Percentiles rank a stretch among this genome's conserved stretches.
These are phyloP conservation scores for Dolichoris vasculosae DNA, from an alignment of 1,140 invertebrate species.

Conservation along the genomic window DNA sequence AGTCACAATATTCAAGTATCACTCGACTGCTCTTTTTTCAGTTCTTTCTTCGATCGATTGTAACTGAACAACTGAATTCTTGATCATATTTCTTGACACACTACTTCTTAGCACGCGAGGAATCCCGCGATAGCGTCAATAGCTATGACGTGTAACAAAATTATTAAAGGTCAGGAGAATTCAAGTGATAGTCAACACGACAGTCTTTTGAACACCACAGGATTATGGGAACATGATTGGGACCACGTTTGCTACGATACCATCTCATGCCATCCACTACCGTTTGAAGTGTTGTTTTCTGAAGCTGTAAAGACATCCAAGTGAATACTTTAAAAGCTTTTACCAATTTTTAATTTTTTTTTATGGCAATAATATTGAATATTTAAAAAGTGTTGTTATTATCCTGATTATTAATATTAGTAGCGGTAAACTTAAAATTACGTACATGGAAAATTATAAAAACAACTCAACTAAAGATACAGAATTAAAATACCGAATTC, in stretches of 20 bases:
- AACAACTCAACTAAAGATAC: no score
- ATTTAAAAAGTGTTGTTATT: background rate
- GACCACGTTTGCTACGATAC: constrained; percentile 74
- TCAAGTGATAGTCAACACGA: constrained; percentile 70
- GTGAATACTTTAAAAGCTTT: no score
- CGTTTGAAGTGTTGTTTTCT: constrained; percentile 74
- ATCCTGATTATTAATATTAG: background rate
- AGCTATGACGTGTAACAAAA: constrained; percentile 36
- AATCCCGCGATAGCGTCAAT: constrained; percentile 29
- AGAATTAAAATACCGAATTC: no score
- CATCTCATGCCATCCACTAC: constrained; percentile 75
- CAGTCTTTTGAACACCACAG: constrained; percentile 75
- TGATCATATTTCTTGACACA: constrained; percentile 38
- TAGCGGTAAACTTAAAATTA: background rate
- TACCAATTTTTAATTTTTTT: no score
- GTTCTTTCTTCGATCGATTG: constrained; percentile 33
- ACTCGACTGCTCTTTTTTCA: constrained; percentile 49
- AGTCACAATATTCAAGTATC: constrained; percentile 51
- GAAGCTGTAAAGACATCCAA: constrained; percentile 62
- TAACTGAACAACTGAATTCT: constrained; percentile 46
- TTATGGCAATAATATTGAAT: no score
- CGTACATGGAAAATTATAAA: background rate
- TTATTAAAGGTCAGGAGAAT: constrained; percentile 58
- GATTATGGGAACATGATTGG: constrained; percentile 70
- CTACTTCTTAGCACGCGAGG: constrained; percentile 6